Conservation (phyloP, 2,797 vertebrate species). For the Danio choprae region DNA sequence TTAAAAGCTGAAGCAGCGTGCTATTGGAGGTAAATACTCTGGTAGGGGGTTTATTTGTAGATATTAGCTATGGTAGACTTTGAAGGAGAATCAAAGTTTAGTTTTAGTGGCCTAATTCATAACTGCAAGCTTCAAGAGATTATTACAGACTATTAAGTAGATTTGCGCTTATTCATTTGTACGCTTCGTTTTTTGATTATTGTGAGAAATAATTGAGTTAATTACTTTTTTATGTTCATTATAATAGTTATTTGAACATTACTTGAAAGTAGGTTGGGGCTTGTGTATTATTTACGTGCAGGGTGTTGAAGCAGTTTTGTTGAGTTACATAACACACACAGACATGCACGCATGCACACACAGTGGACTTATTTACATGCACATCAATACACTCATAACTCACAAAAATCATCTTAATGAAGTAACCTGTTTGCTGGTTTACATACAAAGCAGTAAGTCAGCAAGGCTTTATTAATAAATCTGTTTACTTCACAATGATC, state of each 20-base stretch:
- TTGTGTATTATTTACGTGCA: not conserved
- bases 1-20: slow-evolving; percentile 21
- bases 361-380: too few species aligned
- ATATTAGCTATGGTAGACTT: not conserved
- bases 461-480: too few species aligned
- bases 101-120: not conserved
- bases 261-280: not conserved
- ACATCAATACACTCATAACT: too few species aligned
- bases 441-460: too few species aligned
- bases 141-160: not conserved
- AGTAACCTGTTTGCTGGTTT: too few species aligned
- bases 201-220: too few species aligned
- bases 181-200: not conserved
- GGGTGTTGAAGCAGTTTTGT: not conserved
- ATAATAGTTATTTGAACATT: not conserved
- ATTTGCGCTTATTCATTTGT: not conserved
- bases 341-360: too few species aligned
- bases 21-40: not conserved
- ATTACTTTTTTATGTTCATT: not conserved
- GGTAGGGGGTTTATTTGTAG: not conserved
- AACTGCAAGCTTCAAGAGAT: not conserved
- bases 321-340: not conserved
- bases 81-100: not conserved
- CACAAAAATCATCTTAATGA: too few species aligned
- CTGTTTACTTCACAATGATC: too few species aligned